Evolutionary conservation across 2,113 vertebrate species (phyloP), one percentile per base, ranked within the genome.

Genomic region (Zosterops lateralis): DNA sequence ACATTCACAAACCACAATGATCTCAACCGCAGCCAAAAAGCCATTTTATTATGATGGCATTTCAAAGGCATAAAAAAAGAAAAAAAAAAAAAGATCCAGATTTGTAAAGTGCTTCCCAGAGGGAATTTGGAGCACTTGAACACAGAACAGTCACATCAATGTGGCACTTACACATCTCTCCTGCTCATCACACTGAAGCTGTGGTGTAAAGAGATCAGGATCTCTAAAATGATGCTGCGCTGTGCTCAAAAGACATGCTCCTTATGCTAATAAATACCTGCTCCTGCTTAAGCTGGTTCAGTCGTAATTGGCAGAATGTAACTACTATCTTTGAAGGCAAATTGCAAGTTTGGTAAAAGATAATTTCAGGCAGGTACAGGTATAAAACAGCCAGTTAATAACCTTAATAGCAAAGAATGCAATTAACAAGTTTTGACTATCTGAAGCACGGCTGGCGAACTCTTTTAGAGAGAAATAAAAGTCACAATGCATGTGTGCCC

Each of bases 281-380:
- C 32, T 24, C 32, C 42, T 18, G 1, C 32, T 83, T 44, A 38
- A 22, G 38, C n/a, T 57, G 89, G 84, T 74, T 82, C 65, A 61
- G 67, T 77, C 87, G 79, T 91, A 91, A 95, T 9, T 76, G 36
- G n/a, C 57, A 82, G 40, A 86, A 76, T 45, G 25, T 56, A 87
- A 74, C 48, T 50, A 68, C 17, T 53, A 65, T 91, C 82, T 93
- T 45, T 28, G 31, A 77, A 70, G n/a, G 21, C 34, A 87, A 92
- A 85, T 17, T 34, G 62, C 88, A 94, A 93, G 38, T 83, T 77
- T n/a, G 90, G 93, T 91, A 89, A 86, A 87, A 95, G 22, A 58
- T 45, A 34, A 90, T 80, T 97, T 96, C 62, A 94, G 67, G 70
- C 56, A 58, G 29, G 57, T 25, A 57, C 36, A 64, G 14, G 48